Evolutionary conservation across 2,888 invertebrate genomes (phyloP).

Genomic region (Rhingia rostrata): DNA sequence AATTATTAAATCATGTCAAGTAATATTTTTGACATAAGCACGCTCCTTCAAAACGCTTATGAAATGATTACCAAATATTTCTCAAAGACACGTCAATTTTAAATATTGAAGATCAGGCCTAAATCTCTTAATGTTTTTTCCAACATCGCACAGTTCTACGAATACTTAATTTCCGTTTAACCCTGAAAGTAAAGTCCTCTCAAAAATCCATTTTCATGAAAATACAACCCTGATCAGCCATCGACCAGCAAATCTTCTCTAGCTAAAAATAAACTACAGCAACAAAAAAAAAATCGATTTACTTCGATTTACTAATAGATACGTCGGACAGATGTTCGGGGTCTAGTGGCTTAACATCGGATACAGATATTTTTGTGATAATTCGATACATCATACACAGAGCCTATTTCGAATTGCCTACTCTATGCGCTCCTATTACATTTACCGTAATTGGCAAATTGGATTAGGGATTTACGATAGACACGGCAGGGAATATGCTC

Average conservation of each 20-base stretch:
- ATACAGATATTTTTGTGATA: slow-evolving; percentile 54
- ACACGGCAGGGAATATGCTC: slow-evolving; percentile 18
- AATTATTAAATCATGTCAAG: too few relatives aligned
- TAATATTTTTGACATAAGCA: too few relatives aligned
- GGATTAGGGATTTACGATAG: slow-evolving; percentile 69
- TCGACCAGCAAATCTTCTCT: background rate
- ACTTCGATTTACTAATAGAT: slow-evolving; percentile 49
- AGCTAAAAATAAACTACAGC: background rate
- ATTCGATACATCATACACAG: slow-evolving; percentile 50
- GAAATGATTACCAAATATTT: too few relatives aligned
- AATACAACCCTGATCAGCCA: background rate
- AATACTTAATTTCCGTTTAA: background rate
- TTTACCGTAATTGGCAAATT: slow-evolving; percentile 67
- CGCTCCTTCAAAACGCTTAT: too few relatives aligned
- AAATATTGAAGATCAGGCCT: too few relatives aligned
- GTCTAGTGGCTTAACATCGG: slow-evolving; percentile 47
- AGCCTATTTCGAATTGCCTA: slow-evolving; percentile 32
- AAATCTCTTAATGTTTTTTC: too few relatives aligned
- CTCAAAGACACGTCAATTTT: too few relatives aligned
- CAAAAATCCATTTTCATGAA: background rate
- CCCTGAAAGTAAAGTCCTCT: background rate
- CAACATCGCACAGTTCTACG: too few relatives aligned
- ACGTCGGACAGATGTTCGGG: slow-evolving; percentile 17
- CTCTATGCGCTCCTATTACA: slow-evolving; percentile 38
- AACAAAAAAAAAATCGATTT: slow-evolving; percentile 3